Conservation (phyloP, 1,140 invertebrate genomes). For the Penaeus vannamei region DNA sequence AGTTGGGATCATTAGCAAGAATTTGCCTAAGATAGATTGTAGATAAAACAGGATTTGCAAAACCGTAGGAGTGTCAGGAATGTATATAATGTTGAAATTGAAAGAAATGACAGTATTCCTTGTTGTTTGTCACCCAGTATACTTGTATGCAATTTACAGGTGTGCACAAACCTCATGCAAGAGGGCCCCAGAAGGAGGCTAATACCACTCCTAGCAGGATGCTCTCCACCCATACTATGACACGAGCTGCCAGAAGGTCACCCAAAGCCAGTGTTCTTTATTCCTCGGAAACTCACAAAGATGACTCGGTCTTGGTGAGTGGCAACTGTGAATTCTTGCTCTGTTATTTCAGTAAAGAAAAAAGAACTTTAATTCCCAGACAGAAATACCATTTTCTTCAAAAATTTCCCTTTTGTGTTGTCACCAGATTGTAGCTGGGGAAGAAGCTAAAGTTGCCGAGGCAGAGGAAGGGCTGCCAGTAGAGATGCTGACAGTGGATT, state of each 20-base stretch:
- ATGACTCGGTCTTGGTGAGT: constrained; percentile 24
- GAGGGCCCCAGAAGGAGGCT: not conserved
- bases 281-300: not conserved
- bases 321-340: not conserved
- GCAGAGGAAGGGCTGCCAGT: not conserved
- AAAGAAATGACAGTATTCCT: too few relatives aligned
- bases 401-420: not conserved
- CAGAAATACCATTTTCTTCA: not conserved
- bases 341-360: not conserved
- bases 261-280: constrained; percentile 12
- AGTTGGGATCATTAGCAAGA: too few relatives aligned
- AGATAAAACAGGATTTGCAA: too few relatives aligned
- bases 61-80: too few relatives aligned
- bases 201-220: constrained; percentile 26
- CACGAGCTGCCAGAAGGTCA: constrained; percentile 2
- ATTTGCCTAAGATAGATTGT: too few relatives aligned
- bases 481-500: constrained; percentile 12
- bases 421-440: not conserved
- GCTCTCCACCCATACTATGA: constrained; percentile 5
- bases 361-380: not conserved
- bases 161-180: not conserved
- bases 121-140: not conserved
- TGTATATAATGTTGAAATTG: too few relatives aligned
- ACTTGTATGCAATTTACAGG: not conserved
- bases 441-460: not conserved